Evolutionary conservation across 2,888 invertebrate species (phyloP), one percentile per base, ranked within the genome.

Genomic region (Drosophila limbata): DNA sequence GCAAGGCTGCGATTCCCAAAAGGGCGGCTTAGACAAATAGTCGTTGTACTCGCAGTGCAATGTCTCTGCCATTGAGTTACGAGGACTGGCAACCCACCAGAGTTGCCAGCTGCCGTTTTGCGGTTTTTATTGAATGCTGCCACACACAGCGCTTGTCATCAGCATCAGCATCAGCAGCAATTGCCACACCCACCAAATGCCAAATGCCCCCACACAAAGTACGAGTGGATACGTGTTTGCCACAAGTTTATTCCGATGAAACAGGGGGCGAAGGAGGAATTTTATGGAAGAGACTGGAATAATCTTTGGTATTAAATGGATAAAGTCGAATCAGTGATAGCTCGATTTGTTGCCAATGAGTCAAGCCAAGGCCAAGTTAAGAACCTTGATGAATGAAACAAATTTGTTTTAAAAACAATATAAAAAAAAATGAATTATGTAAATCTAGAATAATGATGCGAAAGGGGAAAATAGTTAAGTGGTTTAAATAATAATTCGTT

Each of bases 71-170:
- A 59, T 47, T 63, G 62, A 56, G 62, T 63, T 40, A 63, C 62
- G 62, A 62, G 28, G 8, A 11, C 13, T 15, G 21, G 31, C 53
- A 45, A 37, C 44, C 11, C 51, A 42, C 25, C 33, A 15, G 33
- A 44, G 60, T 15, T 51, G 42, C 33, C 66, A 61, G 47, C 51
- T 72, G 45, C 48, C 19, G 47, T 52, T 25, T 31, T 65, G 71
- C 39, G 66, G 47, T 59, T 73, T 78, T 74, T 67, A 64, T 66
- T 52, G 47, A 66, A 69, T 33, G 69, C 56, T 39, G 35, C 57
- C 44, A 44, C 42, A 57, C 33, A 53, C 40, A 42, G 53, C 17
- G 31, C 51, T 17, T 21, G 53, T 55, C 62, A 67, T 25, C 62
- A 52, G 25, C 47, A 39, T 53, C 53, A 47, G 9, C 40, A 11